Base-by-base conservation (phyloP, 2,888 invertebrate genomes). In the Xestia sexstrigata region DNA sequence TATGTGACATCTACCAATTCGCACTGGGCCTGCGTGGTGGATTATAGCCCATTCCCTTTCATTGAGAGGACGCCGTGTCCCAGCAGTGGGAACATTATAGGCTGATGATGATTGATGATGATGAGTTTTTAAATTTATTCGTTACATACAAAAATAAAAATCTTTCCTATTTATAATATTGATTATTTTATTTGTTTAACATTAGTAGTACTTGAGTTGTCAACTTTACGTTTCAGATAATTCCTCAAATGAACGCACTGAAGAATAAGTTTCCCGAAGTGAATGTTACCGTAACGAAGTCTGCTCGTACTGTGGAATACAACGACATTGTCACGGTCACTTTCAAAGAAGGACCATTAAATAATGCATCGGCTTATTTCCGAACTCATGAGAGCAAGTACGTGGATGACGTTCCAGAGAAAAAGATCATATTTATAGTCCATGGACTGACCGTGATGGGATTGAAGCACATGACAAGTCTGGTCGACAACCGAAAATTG, bases 351-450 rank as follows among this genome's bases (percentile, higher is more conserved):
- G 7, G 87, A 83, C 7, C 0, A 7, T 15, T 17, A 30, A 1
- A 13, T 9, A 73, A 65, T 0, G 78, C 82, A 0, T 7, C 20
- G 1, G 70, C 79, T 6, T 87, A 82, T 30, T 93, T 93, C 49
- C 90, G 94, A 80, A 88, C 91, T 1, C 88, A 87, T 5, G 91
- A 93, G 0, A 88, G 85, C 45, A 95, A 94, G 86, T 95, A 93
- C 79, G 88, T 89, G 0, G 93, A 94, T 13, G 94, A 95, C 30
- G 81, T 80, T 0, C 90, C 92, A 0, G 92, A 94, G 42, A 96
- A 95, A 87, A 95, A 94, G 85, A 94, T 95, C 3, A 84, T 96
- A 60, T 94, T 96, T 30, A 95, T 96, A 72, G 96, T 96, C 0
- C 96, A 96, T 73, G 95, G 92, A 4, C 91, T 96, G 0, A 91